These are phyloP conservation scores for Formica exsecta DNA, from an alignment of 1,140 invertebrate species.

Conservation along the genomic window DNA sequence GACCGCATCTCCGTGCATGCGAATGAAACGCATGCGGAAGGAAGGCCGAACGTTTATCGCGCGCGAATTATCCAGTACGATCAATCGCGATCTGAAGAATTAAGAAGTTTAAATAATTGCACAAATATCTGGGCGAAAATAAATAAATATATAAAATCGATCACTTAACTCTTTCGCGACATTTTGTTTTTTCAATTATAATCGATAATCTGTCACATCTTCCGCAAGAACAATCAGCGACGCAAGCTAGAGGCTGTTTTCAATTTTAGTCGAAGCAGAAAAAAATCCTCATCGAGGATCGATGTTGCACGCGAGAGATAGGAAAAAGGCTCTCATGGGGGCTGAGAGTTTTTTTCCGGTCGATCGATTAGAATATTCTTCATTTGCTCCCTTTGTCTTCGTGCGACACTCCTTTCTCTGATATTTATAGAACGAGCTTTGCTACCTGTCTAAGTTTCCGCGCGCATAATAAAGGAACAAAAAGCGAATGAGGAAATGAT, in stretches of 20 bases:
- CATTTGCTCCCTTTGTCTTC: slow-evolving; percentile 41
- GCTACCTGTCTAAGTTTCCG: slow-evolving; percentile 25
- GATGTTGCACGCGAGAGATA: slow-evolving; percentile 17
- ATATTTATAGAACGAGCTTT: slow-evolving; percentile 53
- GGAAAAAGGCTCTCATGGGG: slow-evolving; percentile 16
- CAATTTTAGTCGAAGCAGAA: neutral
- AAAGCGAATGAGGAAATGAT: slow-evolving; percentile 43
- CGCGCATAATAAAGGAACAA: slow-evolving; percentile 51
- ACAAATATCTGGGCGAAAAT: neutral
- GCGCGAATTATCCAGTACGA: slow-evolving; percentile 14
- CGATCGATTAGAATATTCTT: slow-evolving; percentile 56
- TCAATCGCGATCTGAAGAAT: slow-evolving; percentile 17
- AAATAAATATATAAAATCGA: neutral
- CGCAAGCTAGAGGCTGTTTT: slow-evolving; percentile 31
- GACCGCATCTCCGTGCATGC: neutral
- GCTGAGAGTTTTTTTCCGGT: neutral
- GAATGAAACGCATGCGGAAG: neutral
- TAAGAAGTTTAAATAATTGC: neutral
- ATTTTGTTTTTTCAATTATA: neutral
- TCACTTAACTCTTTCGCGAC: neutral
- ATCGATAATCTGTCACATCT: neutral
- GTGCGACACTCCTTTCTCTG: slow-evolving; percentile 43
- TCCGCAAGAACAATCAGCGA: neutral
- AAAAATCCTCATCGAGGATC: slow-evolving; percentile 26
- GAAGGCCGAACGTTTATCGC: neutral